Percentiles rank a stretch among this genome's conserved stretches.
Evolutionary conservation across 2,113 vertebrate species (phyloP).

Genomic region (Arizona elegans): DNA sequence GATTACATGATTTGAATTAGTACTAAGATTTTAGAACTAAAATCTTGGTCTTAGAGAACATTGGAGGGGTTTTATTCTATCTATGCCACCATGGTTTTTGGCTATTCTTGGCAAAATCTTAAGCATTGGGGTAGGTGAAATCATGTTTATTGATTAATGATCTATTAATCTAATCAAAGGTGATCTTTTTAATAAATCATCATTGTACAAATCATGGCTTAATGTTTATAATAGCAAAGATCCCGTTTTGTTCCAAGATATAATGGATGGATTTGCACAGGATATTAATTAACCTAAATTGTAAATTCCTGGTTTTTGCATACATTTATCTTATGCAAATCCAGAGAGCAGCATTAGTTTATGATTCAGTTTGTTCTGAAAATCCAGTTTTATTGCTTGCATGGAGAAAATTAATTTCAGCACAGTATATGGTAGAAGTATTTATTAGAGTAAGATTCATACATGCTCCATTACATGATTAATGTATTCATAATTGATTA

Average conservation of each 20-base stretch:
- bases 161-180: not conserved
- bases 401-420: not conserved
- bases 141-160: not conserved
- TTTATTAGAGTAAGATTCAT: not conserved
- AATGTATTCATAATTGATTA: not conserved
- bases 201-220: not conserved
- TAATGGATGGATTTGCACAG: not conserved
- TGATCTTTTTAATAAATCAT: not conserved
- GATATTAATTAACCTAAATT: not conserved
- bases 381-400: not conserved
- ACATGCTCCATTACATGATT: not conserved
- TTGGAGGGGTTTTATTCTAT: not conserved
- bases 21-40: not conserved
- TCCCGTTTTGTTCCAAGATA: not conserved
- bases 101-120: not conserved
- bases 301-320: not conserved
- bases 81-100: not conserved
- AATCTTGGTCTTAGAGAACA: not conserved
- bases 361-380: not conserved
- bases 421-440: not conserved
- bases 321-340: not conserved
- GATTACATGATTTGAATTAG: not conserved
- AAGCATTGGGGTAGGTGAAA: not conserved
- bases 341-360: not conserved
- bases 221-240: not conserved